Evolutionary conservation across 2,888 invertebrate species (phyloP).

Genomic region (Drosophila ezoana): DNA sequence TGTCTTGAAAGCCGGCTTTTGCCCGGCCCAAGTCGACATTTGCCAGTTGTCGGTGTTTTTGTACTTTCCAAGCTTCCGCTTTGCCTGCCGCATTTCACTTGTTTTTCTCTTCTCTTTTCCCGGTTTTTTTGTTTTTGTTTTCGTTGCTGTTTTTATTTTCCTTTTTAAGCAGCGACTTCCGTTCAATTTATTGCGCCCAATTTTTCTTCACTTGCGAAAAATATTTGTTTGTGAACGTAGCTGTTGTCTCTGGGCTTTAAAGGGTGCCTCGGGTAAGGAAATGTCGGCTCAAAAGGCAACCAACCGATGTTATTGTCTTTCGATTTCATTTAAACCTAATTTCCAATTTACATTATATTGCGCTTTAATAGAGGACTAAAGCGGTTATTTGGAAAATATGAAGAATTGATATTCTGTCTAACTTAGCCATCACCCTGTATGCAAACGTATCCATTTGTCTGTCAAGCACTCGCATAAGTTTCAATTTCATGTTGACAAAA

Average conservation of each 20-base stretch:
- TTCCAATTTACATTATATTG: conserved; percentile 26
- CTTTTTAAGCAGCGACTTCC: conserved; percentile 79
- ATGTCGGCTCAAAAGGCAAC: conserved; percentile 6
- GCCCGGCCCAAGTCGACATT: conserved; percentile 16
- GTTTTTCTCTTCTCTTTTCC: not conserved
- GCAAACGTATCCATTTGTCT: not conserved
- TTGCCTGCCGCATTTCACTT: conserved; percentile 20
- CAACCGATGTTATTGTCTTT: conserved; percentile 25
- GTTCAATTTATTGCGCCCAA: conserved; percentile 81
- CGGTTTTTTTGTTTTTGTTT: conserved; percentile 9
- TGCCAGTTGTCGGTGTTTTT: conserved; percentile 29
- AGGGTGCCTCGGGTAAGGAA: conserved; percentile 36
- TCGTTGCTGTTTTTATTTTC: conserved; percentile 37
- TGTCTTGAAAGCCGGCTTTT: conserved; percentile 1
- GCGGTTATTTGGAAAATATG: not conserved
- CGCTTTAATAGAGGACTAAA: not conserved
- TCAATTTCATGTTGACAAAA: conserved; percentile 8
- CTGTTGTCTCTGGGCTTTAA: conserved; percentile 24
- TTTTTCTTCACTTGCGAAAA: conserved; percentile 75
- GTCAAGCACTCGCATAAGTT: not conserved
- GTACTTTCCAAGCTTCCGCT: conserved; percentile 43
- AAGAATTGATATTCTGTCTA: no score
- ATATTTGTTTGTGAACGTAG: conserved; percentile 47
- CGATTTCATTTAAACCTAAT: conserved; percentile 30
- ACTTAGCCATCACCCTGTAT: conserved; percentile 9